Base-by-base conservation (phyloP, 2,797 vertebrate genomes). In the Pipistrellus pipistrellus region DNA sequence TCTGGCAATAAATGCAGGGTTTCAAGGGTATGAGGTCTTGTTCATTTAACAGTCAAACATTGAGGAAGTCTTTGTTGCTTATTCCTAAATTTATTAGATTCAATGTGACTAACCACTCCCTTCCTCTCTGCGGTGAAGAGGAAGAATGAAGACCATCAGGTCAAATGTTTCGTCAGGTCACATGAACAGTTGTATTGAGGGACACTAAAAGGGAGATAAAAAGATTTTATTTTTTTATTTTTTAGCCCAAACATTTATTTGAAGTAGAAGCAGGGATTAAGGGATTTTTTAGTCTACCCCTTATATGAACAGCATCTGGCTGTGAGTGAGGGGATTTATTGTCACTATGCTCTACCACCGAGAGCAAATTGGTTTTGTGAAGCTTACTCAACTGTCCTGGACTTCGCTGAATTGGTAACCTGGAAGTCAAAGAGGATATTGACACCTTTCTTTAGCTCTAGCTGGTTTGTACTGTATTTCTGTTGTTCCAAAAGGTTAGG, bases 61-160 rank as follows among this genome's bases (percentile, higher is more conserved):
- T 94, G 80, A 90, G 97, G 97, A 80, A 89, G 69, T 94, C 86
- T 92, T 90, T 95, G 85, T 85, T 91, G 46, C 20, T 96, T 71
- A 91, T 85, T 73, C 2, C 76, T 87, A 81, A 92, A 96, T 96
- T 93, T 95, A 48, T 96, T 95, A 73, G 88, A 76, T 72, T 92
- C 15, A 76, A 18, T 41, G 71, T 89, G 73, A 85, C 77, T 86
- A 68, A 62, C 41, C 85, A 78, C 87, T 97, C 90, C 81, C 87
- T 69, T 91, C 96, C 95, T 93, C 51, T 94, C 6, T 8, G 71
- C 23, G 69, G 4, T 83, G 35, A 92, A 94, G 41, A 95, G 90
- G 93, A 97, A 91, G 68, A 96, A 81, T 75, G 38, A 14, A 85
- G 83, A 64, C 10, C 71, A 88, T 91, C 73, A 85, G 66, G 46